A percentile compares a stretch with the other conserved stretches of the same genome.
Evolutionary conservation across 2,888 invertebrate species (phyloP).

Genomic region (Macrophya annulata): DNA sequence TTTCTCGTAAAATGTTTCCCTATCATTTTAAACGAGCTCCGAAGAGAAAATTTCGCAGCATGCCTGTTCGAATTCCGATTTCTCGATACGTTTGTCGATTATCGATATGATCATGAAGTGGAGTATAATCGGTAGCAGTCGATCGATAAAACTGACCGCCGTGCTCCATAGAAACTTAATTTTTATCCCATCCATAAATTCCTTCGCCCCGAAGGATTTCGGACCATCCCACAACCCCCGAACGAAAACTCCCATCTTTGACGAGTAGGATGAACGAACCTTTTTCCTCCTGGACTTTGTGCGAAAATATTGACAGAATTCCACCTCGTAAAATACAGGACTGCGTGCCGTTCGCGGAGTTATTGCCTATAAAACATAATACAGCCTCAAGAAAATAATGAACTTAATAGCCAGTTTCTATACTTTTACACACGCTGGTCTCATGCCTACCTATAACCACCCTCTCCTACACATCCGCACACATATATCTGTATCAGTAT

Average conservation of each 20-base stretch:
- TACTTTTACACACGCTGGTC: not conserved
- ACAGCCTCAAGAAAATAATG: conserved; percentile 46
- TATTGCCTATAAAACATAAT: conserved; percentile 55
- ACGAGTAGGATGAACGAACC: conserved; percentile 30
- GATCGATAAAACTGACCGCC: conserved; percentile 36
- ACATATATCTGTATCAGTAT: not conserved
- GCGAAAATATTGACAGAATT: conserved; percentile 52
- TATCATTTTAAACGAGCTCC: not conserved
- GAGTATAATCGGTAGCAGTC: not conserved
- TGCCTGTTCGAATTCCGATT: not conserved
- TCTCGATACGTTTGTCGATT: conserved; percentile 5
- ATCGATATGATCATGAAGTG: not conserved
- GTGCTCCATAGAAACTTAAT: conserved; percentile 3
- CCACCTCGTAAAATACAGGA: conserved; percentile 51
- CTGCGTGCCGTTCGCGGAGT: conserved; percentile 27
- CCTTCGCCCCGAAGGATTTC: conserved; percentile 1
- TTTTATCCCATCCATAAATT: conserved; percentile 32
- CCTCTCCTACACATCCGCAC: not conserved
- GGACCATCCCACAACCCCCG: not conserved
- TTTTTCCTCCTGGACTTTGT: conserved; percentile 24
- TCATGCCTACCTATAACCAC: not conserved
- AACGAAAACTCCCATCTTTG: not conserved
- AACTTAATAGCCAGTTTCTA: conserved; percentile 52
- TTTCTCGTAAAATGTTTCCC: not conserved
- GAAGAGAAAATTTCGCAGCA: not conserved